phyloP scores from a whole-genome alignment of 2,113 vertebrate genomes.

The Gadus macrocephalus region DNA sequence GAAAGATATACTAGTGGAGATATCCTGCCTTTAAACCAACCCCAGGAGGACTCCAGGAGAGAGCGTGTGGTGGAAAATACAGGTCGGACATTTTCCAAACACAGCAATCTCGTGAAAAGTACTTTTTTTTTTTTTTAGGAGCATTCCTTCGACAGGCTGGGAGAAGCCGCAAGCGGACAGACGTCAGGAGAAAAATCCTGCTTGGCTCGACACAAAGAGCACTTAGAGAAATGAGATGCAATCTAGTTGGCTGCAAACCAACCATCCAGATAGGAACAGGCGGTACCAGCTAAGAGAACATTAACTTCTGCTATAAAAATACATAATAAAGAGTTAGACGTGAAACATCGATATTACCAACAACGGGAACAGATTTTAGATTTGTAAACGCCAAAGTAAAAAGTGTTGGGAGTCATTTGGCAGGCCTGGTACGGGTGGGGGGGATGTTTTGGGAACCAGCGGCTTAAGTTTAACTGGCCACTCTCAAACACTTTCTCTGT shows the following conservation, averaged over 20 bases:
- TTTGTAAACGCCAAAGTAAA: conserved; percentile 33
- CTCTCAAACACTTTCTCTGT: conserved; percentile 50
- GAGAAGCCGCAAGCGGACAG: conserved; percentile 41
- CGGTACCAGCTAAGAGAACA: conserved; percentile 52
- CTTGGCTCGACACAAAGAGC: conserved; percentile 63
- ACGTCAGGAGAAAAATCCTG: conserved; percentile 59
- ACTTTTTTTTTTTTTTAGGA: conserved; percentile 44
- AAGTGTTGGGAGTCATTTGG: conserved; percentile 27
- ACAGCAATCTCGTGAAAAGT: conserved; percentile 54
- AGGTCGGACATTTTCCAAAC: conserved; percentile 50
- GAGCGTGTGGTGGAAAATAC: conserved; percentile 50
- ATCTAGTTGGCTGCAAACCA: conserved; percentile 56
- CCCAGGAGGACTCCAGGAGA: conserved; percentile 37
- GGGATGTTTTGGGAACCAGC: conserved; percentile 35
- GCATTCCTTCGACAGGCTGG: conserved; percentile 50
- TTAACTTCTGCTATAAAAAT: conserved; percentile 26
- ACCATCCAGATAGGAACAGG: conserved; percentile 57
- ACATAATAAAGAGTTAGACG: conserved; percentile 30
- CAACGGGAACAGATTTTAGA: conserved; percentile 15
- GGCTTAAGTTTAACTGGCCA: conserved; percentile 49
- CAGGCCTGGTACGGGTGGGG: not conserved
- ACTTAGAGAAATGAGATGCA: conserved; percentile 64
- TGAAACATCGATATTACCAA: conserved; percentile 29
- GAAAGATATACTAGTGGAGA: conserved; percentile 47
- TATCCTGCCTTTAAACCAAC: conserved; percentile 34